These are phyloP conservation scores for Syngnathus scovelli DNA, from an alignment of 2,113 vertebrate species.

Conservation along the genomic window DNA sequence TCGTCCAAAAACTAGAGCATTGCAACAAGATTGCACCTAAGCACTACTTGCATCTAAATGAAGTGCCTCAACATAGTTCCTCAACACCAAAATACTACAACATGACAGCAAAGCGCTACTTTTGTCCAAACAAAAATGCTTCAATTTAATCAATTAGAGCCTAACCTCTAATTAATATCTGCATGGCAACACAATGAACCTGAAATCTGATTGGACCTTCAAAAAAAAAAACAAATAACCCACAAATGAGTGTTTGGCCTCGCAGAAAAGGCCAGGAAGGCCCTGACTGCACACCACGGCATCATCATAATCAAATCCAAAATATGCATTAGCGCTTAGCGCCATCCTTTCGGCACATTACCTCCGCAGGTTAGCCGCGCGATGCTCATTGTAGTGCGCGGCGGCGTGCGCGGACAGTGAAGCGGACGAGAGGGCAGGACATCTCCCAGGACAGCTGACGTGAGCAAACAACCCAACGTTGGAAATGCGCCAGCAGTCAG, in stretches of 20 bases:
- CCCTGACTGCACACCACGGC: neutral
- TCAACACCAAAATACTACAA: neutral
- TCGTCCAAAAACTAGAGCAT: too few species aligned
- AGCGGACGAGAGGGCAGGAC: constrained; percentile 42
- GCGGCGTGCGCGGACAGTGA: constrained; percentile 23
- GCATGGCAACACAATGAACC: too few species aligned
- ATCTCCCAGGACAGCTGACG: constrained; percentile 54
- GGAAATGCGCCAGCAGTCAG: constrained; percentile 39
- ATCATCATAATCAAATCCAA: constrained; percentile 2
- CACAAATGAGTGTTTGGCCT: too few species aligned
- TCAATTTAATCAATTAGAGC: too few species aligned
- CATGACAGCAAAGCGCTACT: too few species aligned
- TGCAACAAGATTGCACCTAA: too few species aligned
- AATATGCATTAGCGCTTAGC: neutral
- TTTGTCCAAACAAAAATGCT: too few species aligned
- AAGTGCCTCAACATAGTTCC: neutral
- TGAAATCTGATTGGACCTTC: too few species aligned
- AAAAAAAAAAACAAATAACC: too few species aligned
- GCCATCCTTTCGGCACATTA: neutral
- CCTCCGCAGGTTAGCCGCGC: constrained; percentile 3
- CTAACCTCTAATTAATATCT: too few species aligned
- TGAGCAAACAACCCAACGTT: constrained; percentile 44
- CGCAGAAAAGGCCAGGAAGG: too few species aligned
- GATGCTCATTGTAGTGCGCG: constrained; percentile 6
- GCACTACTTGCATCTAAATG: too few species aligned